phyloP scores from a whole-genome alignment of 2,888 invertebrate genomes.

The Pristionchus maxplancki region DNA sequence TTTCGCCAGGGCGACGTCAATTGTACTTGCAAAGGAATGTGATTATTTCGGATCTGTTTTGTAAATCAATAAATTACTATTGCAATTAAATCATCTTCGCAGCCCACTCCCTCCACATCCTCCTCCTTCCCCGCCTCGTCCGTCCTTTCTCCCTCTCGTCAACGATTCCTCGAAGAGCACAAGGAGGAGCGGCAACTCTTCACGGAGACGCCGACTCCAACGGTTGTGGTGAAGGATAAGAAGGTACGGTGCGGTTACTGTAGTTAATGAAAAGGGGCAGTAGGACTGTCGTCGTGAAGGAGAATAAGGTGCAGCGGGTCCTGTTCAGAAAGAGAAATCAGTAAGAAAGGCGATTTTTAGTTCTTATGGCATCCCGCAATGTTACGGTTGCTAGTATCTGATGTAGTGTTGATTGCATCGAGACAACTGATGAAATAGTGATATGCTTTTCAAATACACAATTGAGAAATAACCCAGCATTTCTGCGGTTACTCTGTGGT shows the following conservation, averaged over 20 bases:
- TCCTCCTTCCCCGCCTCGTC: slow-evolving; percentile 19
- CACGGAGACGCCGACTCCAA: background rate
- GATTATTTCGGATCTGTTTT: too few relatives aligned
- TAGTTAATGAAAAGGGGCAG: background rate
- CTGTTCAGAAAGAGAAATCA: background rate
- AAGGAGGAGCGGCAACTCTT: slow-evolving; percentile 55
- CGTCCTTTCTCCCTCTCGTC: slow-evolving; percentile 70
- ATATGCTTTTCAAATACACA: too few relatives aligned
- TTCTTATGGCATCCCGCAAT: background rate
- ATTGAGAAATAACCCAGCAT: too few relatives aligned
- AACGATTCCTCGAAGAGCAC: slow-evolving; percentile 73
- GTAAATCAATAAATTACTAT: too few relatives aligned
- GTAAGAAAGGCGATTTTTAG: background rate
- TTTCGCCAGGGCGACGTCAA: background rate
- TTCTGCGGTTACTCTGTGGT: too few relatives aligned
- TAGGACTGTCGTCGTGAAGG: too few relatives aligned
- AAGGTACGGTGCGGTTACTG: slow-evolving; percentile 16
- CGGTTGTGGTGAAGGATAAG: background rate
- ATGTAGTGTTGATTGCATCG: background rate
- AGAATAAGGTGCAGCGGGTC: too few relatives aligned
- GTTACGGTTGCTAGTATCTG: too few relatives aligned
- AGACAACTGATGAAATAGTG: too few relatives aligned
- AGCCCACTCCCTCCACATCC: background rate
- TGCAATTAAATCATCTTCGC: too few relatives aligned
- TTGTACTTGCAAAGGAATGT: too few relatives aligned